Evolutionary conservation across 2,888 invertebrate species (phyloP).

Genomic region (Alentia gelatinosa): DNA sequence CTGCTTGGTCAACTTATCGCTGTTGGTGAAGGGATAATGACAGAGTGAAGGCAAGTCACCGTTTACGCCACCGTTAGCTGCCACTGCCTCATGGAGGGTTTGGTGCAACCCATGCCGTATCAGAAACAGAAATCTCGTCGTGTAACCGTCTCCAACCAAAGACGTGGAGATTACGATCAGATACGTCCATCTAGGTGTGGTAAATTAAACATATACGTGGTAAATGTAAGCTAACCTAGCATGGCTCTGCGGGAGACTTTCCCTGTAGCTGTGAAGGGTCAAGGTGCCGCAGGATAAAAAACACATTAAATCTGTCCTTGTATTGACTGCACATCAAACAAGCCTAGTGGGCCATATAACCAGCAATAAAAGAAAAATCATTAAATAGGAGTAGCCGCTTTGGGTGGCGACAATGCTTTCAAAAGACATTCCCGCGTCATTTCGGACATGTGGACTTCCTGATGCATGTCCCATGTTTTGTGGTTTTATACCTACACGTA

Average conservation of each 20-base stretch:
- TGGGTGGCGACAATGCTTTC: neutral
- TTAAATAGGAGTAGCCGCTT: neutral
- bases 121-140: too few relatives aligned
- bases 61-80: too few relatives aligned
- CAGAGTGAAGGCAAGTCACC: too few relatives aligned
- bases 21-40: too few relatives aligned
- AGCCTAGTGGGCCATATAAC: neutral
- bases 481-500: neutral
- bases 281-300: neutral
- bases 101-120: too few relatives aligned
- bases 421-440: constrained; percentile 5
- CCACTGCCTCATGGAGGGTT: too few relatives aligned
- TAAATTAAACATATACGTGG: constrained; percentile 1
- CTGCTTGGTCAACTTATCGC: too few relatives aligned
- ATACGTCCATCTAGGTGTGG: neutral
- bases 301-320: constrained; percentile 17
- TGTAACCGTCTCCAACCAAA: too few relatives aligned
- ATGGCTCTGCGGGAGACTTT: too few relatives aligned
- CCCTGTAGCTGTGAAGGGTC: neutral
- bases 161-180: too few relatives aligned
- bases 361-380: neutral
- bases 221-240: too few relatives aligned
- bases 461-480: neutral
- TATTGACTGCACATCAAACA: neutral
- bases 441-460: neutral